These are phyloP conservation scores for Chamaea fasciata DNA, from an alignment of 2,113 vertebrate species.

Conservation along the genomic window DNA sequence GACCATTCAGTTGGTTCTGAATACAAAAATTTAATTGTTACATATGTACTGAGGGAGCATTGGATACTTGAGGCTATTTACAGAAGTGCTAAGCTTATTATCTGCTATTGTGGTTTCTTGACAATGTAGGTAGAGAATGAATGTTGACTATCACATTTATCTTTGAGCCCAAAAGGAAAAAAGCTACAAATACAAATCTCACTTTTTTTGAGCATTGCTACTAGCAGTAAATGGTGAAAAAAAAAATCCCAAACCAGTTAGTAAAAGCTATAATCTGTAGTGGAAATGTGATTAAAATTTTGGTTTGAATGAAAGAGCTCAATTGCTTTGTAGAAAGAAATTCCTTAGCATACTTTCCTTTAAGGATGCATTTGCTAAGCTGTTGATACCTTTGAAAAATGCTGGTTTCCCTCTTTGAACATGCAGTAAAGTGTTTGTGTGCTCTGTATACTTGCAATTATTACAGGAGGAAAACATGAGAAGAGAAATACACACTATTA, in stretches of 20 bases:
- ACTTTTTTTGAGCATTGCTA: background rate
- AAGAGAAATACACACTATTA: conserved; percentile 62
- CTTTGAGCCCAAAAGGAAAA: background rate
- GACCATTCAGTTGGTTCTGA: background rate
- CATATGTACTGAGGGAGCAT: background rate
- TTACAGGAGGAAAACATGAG: conserved; percentile 71
- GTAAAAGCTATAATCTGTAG: background rate
- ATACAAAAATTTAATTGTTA: background rate
- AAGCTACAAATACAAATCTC: background rate
- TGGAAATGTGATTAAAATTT: background rate
- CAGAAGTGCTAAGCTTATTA: background rate
- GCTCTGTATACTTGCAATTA: conserved; percentile 5
- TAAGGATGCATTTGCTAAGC: background rate
- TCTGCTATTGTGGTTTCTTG: background rate
- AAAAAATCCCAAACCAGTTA: background rate
- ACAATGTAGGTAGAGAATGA: background rate
- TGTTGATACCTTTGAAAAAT: background rate
- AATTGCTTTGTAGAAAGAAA: background rate
- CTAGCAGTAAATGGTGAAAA: background rate
- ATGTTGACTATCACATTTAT: background rate
- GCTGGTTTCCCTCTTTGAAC: background rate
- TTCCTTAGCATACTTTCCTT: background rate
- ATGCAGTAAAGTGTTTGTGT: background rate
- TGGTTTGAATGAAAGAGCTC: background rate
- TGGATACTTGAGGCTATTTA: background rate